Percentiles rank a stretch among this genome's conserved stretches.
Conservation (phyloP, 1,140 invertebrate species). For the Magallana gigas region DNA sequence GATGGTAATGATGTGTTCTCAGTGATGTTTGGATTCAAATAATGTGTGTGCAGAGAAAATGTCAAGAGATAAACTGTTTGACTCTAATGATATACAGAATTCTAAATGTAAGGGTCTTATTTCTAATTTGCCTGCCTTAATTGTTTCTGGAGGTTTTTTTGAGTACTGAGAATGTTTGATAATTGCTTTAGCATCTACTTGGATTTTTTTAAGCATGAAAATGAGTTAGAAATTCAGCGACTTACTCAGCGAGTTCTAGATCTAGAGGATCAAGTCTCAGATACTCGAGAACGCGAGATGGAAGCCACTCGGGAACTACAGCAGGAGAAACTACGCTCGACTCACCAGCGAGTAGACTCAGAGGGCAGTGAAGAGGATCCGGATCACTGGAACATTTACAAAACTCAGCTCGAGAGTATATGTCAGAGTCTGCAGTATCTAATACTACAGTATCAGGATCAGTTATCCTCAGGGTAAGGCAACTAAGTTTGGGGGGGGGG, state of each 20-base stretch:
- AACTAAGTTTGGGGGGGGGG: too few species aligned
- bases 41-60: too few species aligned
- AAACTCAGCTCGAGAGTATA: constrained; percentile 66
- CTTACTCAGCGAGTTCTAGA: constrained; percentile 60
- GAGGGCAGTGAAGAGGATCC: neutral
- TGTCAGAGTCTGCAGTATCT: constrained; percentile 70
- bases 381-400: constrained; percentile 61
- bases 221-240: constrained; percentile 68
- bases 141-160: too few species aligned
- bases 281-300: constrained; percentile 63
- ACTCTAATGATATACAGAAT: too few species aligned
- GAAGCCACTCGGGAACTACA: constrained; percentile 63
- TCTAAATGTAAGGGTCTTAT: too few species aligned
- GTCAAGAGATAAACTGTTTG: too few species aligned
- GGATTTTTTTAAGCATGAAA: constrained; percentile 63
- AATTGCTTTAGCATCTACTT: too few species aligned
- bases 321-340: constrained; percentile 27
- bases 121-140: too few species aligned
- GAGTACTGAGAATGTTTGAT: too few species aligned
- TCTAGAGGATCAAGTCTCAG: constrained; percentile 65
- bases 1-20: constrained; percentile 62
- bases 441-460: constrained; percentile 63
- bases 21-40: too few species aligned
- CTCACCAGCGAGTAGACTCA: too few species aligned
- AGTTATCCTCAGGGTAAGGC: constrained; percentile 52